phyloP scores from a whole-genome alignment of 2,113 vertebrate species.

The Micronycteris hirsuta region DNA sequence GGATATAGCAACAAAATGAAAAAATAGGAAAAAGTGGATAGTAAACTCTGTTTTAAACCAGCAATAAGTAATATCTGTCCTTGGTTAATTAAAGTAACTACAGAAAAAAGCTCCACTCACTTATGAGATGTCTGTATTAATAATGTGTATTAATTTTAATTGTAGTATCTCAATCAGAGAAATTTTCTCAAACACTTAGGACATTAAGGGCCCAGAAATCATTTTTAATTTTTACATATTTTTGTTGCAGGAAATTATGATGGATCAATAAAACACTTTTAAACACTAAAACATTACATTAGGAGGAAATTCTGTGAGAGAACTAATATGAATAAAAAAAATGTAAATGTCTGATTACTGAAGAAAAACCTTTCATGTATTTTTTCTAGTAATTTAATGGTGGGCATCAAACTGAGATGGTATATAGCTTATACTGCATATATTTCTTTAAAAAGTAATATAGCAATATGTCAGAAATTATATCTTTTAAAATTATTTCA shows the following conservation, averaged over 20 bases:
- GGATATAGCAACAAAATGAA: neutral
- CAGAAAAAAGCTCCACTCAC: neutral
- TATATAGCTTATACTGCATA: neutral
- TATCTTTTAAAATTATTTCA: neutral
- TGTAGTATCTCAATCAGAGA: neutral
- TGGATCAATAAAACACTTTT: neutral
- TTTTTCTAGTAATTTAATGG: neutral
- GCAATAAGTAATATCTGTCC: neutral
- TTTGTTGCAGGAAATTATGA: neutral
- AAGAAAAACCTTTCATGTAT: neutral
- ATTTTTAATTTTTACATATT: neutral
- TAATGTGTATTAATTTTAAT: neutral
- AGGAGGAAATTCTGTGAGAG: neutral
- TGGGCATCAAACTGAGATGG: neutral
- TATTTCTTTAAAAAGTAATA: neutral
- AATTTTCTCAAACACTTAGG: neutral
- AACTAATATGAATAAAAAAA: neutral
- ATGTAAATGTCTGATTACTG: neutral
- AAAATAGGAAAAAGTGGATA: accelerated
- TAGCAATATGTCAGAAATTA: neutral
- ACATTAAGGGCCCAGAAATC: neutral
- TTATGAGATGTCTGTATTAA: neutral
- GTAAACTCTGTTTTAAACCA: neutral
- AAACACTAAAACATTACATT: neutral
- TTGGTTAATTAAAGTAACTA: neutral